phyloP scores from a whole-genome alignment of 2,888 invertebrate genomes.

The Agrochola lychnidis region DNA sequence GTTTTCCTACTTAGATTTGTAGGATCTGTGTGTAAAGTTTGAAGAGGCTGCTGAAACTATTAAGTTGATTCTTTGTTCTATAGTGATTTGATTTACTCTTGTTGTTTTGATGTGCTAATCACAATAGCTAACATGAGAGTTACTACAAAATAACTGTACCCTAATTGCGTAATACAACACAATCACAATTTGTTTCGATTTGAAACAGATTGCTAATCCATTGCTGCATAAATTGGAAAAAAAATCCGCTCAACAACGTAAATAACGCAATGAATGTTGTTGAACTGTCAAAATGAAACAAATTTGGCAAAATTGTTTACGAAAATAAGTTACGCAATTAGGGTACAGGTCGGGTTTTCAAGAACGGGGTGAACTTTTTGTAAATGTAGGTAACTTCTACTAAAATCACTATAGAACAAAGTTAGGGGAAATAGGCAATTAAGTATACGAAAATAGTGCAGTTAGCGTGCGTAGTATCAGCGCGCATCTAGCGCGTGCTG shows the following conservation, averaged over 20 bases:
- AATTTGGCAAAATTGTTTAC: too few relatives aligned
- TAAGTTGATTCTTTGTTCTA: not conserved
- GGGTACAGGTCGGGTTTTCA: not conserved
- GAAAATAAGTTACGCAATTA: too few relatives aligned
- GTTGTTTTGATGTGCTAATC: not conserved
- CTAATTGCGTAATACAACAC: too few relatives aligned
- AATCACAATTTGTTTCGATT: too few relatives aligned
- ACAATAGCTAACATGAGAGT: not conserved
- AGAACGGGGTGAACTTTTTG: not conserved
- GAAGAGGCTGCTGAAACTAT: not conserved
- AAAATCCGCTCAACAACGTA: too few relatives aligned
- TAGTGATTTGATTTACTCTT: not conserved
- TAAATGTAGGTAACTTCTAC: constrained; percentile 9
- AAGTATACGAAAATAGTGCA: constrained; percentile 74
- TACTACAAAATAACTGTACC: not conserved
- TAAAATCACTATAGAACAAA: constrained; percentile 49
- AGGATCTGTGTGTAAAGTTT: not conserved
- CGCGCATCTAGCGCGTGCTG: constrained; percentile 76
- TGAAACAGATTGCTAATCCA: too few relatives aligned
- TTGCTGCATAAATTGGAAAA: too few relatives aligned
- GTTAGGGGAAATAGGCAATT: constrained; percentile 67
- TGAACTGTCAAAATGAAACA: too few relatives aligned
- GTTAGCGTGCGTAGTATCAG: constrained; percentile 83
- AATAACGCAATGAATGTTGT: too few relatives aligned
- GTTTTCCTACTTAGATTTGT: constrained; percentile 22